Evolutionary conservation across 2,113 vertebrate species (phyloP).

Genomic region (Ammodytes dubius): DNA sequence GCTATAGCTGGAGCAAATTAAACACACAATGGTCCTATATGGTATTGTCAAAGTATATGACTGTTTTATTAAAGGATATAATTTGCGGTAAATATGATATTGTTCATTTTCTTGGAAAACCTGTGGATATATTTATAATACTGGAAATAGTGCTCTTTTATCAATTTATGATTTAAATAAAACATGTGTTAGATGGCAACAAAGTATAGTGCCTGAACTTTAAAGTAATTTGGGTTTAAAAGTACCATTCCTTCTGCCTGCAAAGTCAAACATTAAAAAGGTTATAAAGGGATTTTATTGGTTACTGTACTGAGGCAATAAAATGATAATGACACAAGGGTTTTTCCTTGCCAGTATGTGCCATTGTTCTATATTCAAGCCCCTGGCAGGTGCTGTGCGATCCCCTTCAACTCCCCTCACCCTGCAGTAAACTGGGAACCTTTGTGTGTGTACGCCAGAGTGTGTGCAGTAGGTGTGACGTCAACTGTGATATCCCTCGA

Average conservation of each 20-base stretch:
- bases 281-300: neutral
- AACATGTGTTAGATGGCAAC: neutral
- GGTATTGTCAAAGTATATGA: too few relatives aligned
- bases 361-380: slow-evolving; percentile 34
- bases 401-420: slow-evolving; percentile 9
- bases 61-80: too few relatives aligned
- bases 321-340: slow-evolving; percentile 8
- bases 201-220: neutral
- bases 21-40: slow-evolving; percentile 42
- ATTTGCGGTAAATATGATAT: neutral
- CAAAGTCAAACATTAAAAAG: neutral
- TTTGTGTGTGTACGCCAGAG: neutral
- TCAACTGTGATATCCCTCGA: slow-evolving; percentile 46
- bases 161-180: neutral
- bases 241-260: neutral
- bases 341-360: slow-evolving; percentile 21
- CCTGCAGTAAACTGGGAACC: slow-evolving; percentile 32
- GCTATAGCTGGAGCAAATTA: slow-evolving; percentile 62
- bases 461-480: slow-evolving; percentile 30
- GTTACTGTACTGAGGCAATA: neutral
- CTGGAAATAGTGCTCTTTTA: neutral
- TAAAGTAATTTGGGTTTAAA: neutral
- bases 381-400: slow-evolving; percentile 31
- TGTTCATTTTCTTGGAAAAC: neutral
- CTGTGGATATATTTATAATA: neutral